Evolutionary conservation across 2,113 vertebrate species (phyloP), one percentile per base, ranked within the genome.

Genomic region (Tetraodon nigroviridis): DNA sequence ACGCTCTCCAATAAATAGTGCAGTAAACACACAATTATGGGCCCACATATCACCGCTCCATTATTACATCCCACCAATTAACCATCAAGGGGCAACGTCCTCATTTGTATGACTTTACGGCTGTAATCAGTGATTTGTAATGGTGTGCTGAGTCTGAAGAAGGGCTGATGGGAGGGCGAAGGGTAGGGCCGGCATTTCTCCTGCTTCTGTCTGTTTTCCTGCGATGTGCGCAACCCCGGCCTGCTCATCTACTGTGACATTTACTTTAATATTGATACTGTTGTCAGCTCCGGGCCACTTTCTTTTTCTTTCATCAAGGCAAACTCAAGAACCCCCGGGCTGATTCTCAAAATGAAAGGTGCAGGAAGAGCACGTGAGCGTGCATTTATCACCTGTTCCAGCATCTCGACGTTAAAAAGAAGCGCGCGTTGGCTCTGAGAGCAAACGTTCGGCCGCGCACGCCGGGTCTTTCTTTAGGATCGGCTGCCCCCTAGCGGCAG

Each of bases 21-120:
- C 71, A 54, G 74, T 80, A 87, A 88, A 85, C 82, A 88, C 76
- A 86, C 83, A 88, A 87, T 89, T 89, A 88, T 76, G 65, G 67
- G 73, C 79, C 77, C 71, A 78, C 76, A 78, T 85, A 85, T 81
- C 75, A 75, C 67, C 42, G 77, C 69, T 68, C 64, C 45, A 22
- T 84, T 87, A 89, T 88, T 88, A 85, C 80, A 83, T 84, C 71
- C 70, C 65, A 77, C 64, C 85, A 83, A 85, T 88, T 89, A 87
- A 82, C 74, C 75, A 50, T 81, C 69, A 52, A 48, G 74, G 75
- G 73, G 73, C 69, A 71, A 56, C 75, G 72, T 83, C 78, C 80
- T 82, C 78, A 73, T 82, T 81, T 80, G 75, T 80, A 80, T 79
- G 27, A 46, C 63, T 72, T 82, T 88, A 75, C 52, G 50, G 46